A percentile compares a stretch with the other conserved stretches of the same genome.
Evolutionary conservation across 1,140 invertebrate genomes (phyloP).

Genomic region (Grapholita molesta): DNA sequence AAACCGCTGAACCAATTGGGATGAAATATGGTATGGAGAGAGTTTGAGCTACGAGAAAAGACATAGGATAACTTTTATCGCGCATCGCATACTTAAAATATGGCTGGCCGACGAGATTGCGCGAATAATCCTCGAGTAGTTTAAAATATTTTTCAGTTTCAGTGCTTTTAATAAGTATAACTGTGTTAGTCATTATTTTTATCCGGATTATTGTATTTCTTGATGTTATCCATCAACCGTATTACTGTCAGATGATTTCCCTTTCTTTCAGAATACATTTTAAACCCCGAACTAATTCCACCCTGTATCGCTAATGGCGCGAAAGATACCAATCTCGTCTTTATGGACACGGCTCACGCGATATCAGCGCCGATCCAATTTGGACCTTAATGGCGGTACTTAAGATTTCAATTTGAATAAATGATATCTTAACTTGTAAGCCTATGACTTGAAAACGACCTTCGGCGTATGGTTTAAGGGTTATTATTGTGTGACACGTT

Average conservation of each 20-base stretch:
- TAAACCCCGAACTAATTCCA: slow-evolving; percentile 1
- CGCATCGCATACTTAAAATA: no score
- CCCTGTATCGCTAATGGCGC: slow-evolving; percentile 1
- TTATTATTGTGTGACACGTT: not conserved
- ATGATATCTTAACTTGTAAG: not conserved
- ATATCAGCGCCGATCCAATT: not conserved
- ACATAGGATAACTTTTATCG: no score
- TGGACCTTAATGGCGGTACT: not conserved
- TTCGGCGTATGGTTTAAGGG: not conserved
- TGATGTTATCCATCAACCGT: no score
- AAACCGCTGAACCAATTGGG: no score
- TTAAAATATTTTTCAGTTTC: no score
- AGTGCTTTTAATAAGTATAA: no score
- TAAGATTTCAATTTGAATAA: not conserved
- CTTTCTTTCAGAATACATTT: not conserved
- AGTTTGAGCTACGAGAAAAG: no score
- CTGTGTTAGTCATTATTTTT: no score
- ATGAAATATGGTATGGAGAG: no score
- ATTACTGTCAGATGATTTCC: not conserved
- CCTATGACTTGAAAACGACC: not conserved
- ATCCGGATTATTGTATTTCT: no score
- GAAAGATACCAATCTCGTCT: slow-evolving; percentile 13
- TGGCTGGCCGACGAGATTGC: no score
- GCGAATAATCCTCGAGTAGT: no score
- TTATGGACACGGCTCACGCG: slow-evolving; percentile 1